These are phyloP conservation scores for Andrena camellia DNA, from an alignment of 2,888 invertebrate genomes.

Conservation along the genomic window DNA sequence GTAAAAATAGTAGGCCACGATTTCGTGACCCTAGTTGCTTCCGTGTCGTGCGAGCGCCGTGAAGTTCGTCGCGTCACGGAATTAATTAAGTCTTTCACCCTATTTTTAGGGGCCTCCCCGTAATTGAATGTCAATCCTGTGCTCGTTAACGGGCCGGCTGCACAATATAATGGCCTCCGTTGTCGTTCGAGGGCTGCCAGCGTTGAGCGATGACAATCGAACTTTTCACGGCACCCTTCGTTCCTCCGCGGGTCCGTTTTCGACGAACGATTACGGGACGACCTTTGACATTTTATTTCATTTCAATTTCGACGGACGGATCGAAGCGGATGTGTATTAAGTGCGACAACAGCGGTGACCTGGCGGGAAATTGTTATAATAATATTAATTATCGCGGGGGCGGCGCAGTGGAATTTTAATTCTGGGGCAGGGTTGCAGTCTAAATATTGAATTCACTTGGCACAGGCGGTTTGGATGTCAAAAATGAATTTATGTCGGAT, in stretches of 20 bases:
- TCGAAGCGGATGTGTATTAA: background rate
- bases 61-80: slow-evolving; percentile 25
- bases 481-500: background rate
- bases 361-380: background rate
- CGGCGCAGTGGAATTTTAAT: background rate
- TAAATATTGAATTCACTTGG: background rate
- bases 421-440: background rate
- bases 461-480: background rate
- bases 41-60: slow-evolving; percentile 5
- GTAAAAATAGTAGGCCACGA: background rate
- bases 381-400: background rate
- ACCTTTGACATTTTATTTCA: background rate
- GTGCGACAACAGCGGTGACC: background rate
- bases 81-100: slow-evolving; percentile 35
- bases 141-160: slow-evolving; percentile 33
- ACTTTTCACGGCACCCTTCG: background rate
- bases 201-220: slow-evolving; percentile 6
- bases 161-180: slow-evolving; percentile 22
- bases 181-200: background rate
- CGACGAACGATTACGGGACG: background rate
- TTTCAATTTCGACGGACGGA: background rate
- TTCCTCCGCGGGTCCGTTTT: background rate
- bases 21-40: background rate
- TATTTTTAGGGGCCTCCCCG: slow-evolving; percentile 45
- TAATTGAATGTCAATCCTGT: slow-evolving; percentile 52